phyloP scores from a whole-genome alignment of 1,140 invertebrate genomes.

The Parasteatoda tepidariorum region DNA sequence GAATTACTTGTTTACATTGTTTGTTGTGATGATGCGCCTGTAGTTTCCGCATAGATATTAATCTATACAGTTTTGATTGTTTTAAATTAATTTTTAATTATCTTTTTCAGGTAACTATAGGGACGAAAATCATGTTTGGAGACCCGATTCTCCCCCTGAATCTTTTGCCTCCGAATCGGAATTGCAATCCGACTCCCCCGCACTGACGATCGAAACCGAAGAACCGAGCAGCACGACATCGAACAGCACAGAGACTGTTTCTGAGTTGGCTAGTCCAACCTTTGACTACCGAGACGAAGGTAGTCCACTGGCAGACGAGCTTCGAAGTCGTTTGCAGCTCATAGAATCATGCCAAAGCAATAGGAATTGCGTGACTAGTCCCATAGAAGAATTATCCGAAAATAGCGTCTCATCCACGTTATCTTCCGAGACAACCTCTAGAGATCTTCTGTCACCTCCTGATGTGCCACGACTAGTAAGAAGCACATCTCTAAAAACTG shows the following conservation, averaged over 20 bases:
- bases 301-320: constrained; percentile 43
- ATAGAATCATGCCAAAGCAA: constrained; percentile 19
- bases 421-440: not conserved
- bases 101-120: constrained; percentile 22
- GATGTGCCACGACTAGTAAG: constrained; percentile 66
- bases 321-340: constrained; percentile 9
- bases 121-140: constrained; percentile 42
- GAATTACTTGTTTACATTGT: no score
- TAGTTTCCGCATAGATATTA: no score
- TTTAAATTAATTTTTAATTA: no score
- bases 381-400: constrained; percentile 17
- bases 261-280: constrained; percentile 46
- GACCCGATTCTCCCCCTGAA: constrained; percentile 51
- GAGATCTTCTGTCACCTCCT: constrained; percentile 9
- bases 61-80: no score
- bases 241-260: constrained; percentile 48
- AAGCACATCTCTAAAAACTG: constrained; percentile 88
- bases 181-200: constrained; percentile 40
- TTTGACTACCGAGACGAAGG: constrained; percentile 27
- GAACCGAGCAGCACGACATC: constrained; percentile 30
- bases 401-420: not conserved
- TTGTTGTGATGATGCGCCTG: no score
- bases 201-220: constrained; percentile 49
- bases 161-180: constrained; percentile 51
- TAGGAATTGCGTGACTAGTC: constrained; percentile 9